Conservation (phyloP, 2,888 invertebrate species). For the Xanthia icteritia region DNA sequence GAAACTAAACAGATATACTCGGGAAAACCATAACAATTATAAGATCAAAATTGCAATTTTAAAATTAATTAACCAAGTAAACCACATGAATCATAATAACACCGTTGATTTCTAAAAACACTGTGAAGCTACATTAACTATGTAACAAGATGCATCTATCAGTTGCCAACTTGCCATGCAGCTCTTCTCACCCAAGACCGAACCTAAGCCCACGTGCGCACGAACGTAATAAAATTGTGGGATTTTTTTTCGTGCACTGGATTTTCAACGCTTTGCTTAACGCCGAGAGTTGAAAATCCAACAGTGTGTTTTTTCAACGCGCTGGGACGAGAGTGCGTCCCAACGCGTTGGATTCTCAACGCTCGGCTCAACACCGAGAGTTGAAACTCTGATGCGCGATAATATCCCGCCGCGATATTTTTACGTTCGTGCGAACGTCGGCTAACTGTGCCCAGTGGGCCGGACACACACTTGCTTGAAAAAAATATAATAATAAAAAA, state of each 20-base stretch:
- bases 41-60: neutral
- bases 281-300: too few relatives aligned
- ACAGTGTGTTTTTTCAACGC: too few relatives aligned
- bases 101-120: slow-evolving; percentile 51
- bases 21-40: neutral
- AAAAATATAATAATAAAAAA: slow-evolving; percentile 48
- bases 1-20: slow-evolving; percentile 9
- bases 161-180: slow-evolving; percentile 50
- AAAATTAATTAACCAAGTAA: slow-evolving; percentile 10
- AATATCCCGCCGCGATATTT: too few relatives aligned
- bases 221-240: too few relatives aligned
- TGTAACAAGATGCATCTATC: slow-evolving; percentile 54
- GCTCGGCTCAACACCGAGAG: too few relatives aligned
- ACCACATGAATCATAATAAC: slow-evolving; percentile 13
- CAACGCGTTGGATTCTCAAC: too few relatives aligned
- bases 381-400: too few relatives aligned
- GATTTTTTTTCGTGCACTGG: too few relatives aligned
- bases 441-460: slow-evolving; percentile 66
- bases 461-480: slow-evolving; percentile 39
- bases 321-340: too few relatives aligned
- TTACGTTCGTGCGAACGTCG: too few relatives aligned
- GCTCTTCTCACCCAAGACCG: slow-evolving; percentile 57
- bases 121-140: slow-evolving; percentile 42
- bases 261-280: too few relatives aligned
- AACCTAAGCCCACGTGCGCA: slow-evolving; percentile 20